A percentile compares a stretch with the other conserved stretches of the same genome.
These are phyloP conservation scores for Eufriesea mexicana DNA, from an alignment of 1,140 invertebrate species.

Conservation along the genomic window DNA sequence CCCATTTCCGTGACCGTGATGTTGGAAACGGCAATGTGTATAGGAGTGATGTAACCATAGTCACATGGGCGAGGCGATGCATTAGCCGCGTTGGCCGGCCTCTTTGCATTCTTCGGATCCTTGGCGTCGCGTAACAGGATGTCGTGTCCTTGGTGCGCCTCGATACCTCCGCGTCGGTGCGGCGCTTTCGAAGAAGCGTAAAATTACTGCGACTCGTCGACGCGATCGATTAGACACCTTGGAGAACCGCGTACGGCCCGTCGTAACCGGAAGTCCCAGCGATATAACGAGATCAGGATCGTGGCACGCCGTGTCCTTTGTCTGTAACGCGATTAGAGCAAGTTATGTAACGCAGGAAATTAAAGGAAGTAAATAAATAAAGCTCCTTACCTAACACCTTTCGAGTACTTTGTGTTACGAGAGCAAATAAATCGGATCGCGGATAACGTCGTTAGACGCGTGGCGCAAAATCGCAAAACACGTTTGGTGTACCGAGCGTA, in stretches of 20 bases:
- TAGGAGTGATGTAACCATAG: conserved; percentile 56
- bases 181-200: conserved; percentile 4
- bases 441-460: background rate
- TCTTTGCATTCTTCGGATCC: conserved; percentile 66
- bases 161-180: conserved; percentile 23
- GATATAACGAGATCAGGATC: background rate
- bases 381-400: background rate
- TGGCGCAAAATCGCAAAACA: background rate
- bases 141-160: conserved; percentile 63
- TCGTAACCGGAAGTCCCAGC: conserved; percentile 1
- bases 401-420: background rate
- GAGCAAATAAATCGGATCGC: background rate
- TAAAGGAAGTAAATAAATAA: conserved; percentile 1
- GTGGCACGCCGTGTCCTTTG: background rate
- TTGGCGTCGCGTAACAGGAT: conserved; percentile 66
- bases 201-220: background rate
- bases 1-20: background rate
- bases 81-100: conserved; percentile 50
- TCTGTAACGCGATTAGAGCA: background rate
- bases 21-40: background rate
- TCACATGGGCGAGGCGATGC: conserved; percentile 43
- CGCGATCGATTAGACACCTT: background rate
- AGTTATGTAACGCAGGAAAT: background rate
- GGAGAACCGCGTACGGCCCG: background rate
- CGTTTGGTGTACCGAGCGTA: background rate